Conservation (phyloP, 2,797 vertebrate species). For the Xenentodon cancila region DNA sequence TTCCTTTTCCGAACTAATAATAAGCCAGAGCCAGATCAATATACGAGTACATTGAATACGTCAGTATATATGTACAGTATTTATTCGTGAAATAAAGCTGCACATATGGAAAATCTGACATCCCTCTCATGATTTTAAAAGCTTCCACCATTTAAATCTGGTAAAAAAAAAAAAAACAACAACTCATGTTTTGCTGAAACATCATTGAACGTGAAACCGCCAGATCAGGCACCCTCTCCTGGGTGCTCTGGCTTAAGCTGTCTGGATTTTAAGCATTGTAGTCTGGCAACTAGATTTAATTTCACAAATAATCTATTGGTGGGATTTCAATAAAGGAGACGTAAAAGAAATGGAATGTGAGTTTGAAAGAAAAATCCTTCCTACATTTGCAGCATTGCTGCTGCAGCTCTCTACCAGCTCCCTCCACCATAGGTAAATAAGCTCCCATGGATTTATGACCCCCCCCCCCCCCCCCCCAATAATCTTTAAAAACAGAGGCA, state of each 20-base stretch:
- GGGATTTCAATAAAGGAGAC: slow-evolving; percentile 40
- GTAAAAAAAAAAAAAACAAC: no score
- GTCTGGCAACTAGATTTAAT: slow-evolving; percentile 51
- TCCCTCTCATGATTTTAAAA: slow-evolving; percentile 1
- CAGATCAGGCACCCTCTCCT: slow-evolving; percentile 19
- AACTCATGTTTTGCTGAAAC: neutral
- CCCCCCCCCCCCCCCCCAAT: slow-evolving; percentile 28
- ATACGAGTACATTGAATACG: no score
- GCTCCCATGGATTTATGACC: slow-evolving; percentile 56
- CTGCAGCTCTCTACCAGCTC: slow-evolving; percentile 29
- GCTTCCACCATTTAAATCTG: neutral
- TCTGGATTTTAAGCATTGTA: slow-evolving; percentile 43
- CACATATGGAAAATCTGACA: no score
- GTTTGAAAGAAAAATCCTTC: slow-evolving; percentile 21
- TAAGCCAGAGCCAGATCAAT: no score
- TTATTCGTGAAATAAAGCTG: no score
- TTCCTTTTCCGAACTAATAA: no score
- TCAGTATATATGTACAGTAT: no score
- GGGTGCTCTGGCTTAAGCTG: slow-evolving; percentile 28
- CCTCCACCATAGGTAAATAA: slow-evolving; percentile 64
- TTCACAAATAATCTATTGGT: slow-evolving; percentile 51
- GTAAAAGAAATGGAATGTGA: slow-evolving; percentile 12
- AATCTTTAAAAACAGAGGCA: slow-evolving; percentile 64
- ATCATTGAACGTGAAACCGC: slow-evolving; percentile 18
- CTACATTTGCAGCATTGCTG: slow-evolving; percentile 17